Conservation (phyloP, 2,888 invertebrate genomes). For the Barypeithes pellucidus region DNA sequence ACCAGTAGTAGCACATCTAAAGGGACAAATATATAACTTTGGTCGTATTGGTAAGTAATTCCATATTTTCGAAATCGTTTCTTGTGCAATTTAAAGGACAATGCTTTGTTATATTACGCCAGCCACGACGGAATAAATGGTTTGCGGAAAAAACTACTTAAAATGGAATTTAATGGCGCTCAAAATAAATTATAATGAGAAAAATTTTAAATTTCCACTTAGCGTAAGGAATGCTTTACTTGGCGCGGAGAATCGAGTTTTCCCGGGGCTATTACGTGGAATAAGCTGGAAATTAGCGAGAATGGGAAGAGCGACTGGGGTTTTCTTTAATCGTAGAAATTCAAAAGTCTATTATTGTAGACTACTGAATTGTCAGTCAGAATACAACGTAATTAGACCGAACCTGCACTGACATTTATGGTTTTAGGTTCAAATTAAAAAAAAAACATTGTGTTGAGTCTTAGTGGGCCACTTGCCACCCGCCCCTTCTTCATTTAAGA, state of each 20-base stretch:
- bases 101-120: constrained; percentile 35
- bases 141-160: constrained; percentile 29
- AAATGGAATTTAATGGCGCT: constrained; percentile 28
- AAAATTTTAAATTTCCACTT: constrained; percentile 12
- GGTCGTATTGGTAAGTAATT: neutral
- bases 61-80: constrained; percentile 1
- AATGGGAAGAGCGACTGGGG: too few relatives aligned
- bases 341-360: too few relatives aligned
- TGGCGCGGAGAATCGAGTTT: neutral
- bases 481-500: too few relatives aligned
- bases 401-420: too few relatives aligned
- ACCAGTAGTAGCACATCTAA: too few relatives aligned
- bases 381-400: too few relatives aligned
- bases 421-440: too few relatives aligned
- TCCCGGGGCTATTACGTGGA: neutral
- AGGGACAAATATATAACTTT: too few relatives aligned
- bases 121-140: constrained; percentile 23
- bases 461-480: too few relatives aligned
- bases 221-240: neutral
- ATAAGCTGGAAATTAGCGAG: neutral
- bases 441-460: too few relatives aligned
- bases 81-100: constrained; percentile 31
- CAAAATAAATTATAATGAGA: constrained; percentile 14
- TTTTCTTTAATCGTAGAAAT: too few relatives aligned
- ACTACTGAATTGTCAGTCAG: too few relatives aligned